phyloP scores from a whole-genome alignment of 2,797 vertebrate genomes.

The Sphenodon punctatus region DNA sequence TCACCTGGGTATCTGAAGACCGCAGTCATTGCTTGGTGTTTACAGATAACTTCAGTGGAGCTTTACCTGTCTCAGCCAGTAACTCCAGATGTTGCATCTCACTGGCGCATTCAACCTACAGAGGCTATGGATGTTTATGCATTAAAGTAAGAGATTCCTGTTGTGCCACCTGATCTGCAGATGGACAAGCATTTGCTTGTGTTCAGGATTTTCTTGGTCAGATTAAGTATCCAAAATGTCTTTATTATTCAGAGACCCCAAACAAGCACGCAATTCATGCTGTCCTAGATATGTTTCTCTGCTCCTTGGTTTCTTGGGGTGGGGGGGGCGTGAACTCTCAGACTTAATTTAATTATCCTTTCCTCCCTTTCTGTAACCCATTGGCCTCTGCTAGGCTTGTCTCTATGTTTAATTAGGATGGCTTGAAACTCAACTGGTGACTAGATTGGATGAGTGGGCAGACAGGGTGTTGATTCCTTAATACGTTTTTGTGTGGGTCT shows the following conservation, averaged over 20 bases:
- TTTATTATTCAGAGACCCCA: not conserved
- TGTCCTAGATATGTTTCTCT: not conserved
- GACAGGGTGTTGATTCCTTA: too few species aligned
- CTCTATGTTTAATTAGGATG: constrained; percentile 58
- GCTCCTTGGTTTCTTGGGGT: not conserved
- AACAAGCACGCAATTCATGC: not conserved
- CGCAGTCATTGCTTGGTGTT: not conserved
- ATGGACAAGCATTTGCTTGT: not conserved
- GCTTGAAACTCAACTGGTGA: constrained; percentile 45
- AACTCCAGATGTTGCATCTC: rapidly evolving
- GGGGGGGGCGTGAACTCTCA: constrained; percentile 18
- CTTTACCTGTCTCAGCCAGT: not conserved
- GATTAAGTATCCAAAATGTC: not conserved
- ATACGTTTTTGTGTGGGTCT: not conserved
- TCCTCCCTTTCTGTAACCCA: constrained; percentile 21
- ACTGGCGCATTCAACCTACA: not conserved
- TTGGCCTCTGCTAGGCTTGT: constrained; percentile 3
- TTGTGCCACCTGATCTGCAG: not conserved
- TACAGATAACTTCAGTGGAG: not conserved
- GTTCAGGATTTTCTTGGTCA: not conserved
- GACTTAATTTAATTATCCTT: constrained; percentile 50
- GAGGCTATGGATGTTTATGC: not conserved
- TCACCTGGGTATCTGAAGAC: not conserved
- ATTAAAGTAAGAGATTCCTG: not conserved
- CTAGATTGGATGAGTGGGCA: not conserved